phyloP scores from a whole-genome alignment of 2,797 vertebrate species.

The Acanthornis magna region DNA sequence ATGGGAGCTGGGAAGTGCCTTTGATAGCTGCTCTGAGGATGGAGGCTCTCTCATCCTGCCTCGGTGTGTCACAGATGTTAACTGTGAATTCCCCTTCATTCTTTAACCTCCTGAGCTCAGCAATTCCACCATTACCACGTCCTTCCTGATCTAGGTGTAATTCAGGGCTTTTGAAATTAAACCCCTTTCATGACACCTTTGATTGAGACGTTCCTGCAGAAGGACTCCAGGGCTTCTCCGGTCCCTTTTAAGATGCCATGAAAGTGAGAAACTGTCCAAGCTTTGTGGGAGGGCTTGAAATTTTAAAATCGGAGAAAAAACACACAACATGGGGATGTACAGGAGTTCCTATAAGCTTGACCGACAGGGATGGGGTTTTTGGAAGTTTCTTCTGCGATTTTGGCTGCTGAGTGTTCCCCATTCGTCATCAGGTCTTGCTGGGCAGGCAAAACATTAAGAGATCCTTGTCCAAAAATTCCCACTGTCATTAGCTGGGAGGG shows the following conservation, averaged over 20 bases:
- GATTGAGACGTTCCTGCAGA: neutral
- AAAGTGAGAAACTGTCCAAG: neutral
- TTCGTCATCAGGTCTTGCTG: neutral
- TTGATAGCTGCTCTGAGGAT: constrained; percentile 34
- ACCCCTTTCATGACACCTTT: constrained; percentile 43
- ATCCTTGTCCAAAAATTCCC: neutral
- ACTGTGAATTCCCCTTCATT: constrained; percentile 25
- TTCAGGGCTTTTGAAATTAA: constrained; percentile 59
- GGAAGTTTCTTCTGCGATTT: neutral
- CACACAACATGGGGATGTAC: neutral
- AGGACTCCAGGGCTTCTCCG: constrained; percentile 1
- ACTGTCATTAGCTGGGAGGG: neutral
- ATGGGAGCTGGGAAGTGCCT: neutral
- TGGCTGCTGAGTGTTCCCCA: neutral
- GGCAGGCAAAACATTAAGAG: neutral
- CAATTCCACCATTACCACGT: constrained; percentile 23
- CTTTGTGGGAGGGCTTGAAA: neutral
- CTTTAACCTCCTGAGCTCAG: constrained; percentile 60
- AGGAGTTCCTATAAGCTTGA: neutral
- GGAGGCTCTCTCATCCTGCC: constrained; percentile 28
- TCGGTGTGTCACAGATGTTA: constrained; percentile 24
- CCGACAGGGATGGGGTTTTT: neutral
- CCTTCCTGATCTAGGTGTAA: constrained; percentile 32
- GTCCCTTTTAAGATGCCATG: constrained; percentile 12
- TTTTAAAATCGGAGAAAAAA: neutral